These are phyloP conservation scores for Luffia ferchaultella DNA, from an alignment of 2,888 invertebrate species.

Conservation along the genomic window DNA sequence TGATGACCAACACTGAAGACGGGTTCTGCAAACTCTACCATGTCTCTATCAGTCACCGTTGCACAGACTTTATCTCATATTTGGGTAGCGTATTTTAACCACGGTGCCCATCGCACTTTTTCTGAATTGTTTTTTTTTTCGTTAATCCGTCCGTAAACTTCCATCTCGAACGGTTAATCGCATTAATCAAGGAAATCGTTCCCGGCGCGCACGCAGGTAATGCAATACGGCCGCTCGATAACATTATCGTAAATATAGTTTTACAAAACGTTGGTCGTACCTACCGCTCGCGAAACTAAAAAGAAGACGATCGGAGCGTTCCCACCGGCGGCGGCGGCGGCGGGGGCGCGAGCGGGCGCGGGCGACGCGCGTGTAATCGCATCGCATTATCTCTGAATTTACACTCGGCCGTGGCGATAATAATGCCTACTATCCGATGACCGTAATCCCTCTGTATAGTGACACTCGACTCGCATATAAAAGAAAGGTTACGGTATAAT, in stretches of 20 bases:
- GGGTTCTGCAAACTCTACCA: slow-evolving; percentile 1
- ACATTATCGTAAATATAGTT: slow-evolving; percentile 61
- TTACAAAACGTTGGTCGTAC: slow-evolving; percentile 39
- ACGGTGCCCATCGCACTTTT: slow-evolving; percentile 19
- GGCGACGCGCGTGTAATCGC: slow-evolving; percentile 44
- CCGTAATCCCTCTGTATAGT: slow-evolving; percentile 24
- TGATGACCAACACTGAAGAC: slow-evolving; percentile 25
- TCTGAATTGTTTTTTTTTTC: slow-evolving; percentile 33
- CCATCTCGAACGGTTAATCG: slow-evolving; percentile 30
- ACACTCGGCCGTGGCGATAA: slow-evolving; percentile 23
- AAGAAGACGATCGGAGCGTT: slow-evolving; percentile 23
- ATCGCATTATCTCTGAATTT: slow-evolving; percentile 52
- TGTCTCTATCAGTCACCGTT: slow-evolving; percentile 10
- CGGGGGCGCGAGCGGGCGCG: slow-evolving; percentile 30
- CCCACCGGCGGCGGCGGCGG: slow-evolving; percentile 41
- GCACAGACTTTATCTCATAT: slow-evolving; percentile 10
- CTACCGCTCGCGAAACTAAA: slow-evolving; percentile 35
- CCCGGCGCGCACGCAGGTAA: slow-evolving; percentile 33
- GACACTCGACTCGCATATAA: slow-evolving; percentile 3
- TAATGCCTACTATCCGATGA: slow-evolving; percentile 28
- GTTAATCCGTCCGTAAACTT: slow-evolving; percentile 22
- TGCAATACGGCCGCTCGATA: slow-evolving; percentile 43
- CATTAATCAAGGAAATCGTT: slow-evolving; percentile 38
- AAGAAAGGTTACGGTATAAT: slow-evolving; percentile 15
- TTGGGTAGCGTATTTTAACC: slow-evolving; percentile 17